These are phyloP conservation scores for Erythrolamprus reginae DNA, from an alignment of 2,113 vertebrate species.

Conservation along the genomic window DNA sequence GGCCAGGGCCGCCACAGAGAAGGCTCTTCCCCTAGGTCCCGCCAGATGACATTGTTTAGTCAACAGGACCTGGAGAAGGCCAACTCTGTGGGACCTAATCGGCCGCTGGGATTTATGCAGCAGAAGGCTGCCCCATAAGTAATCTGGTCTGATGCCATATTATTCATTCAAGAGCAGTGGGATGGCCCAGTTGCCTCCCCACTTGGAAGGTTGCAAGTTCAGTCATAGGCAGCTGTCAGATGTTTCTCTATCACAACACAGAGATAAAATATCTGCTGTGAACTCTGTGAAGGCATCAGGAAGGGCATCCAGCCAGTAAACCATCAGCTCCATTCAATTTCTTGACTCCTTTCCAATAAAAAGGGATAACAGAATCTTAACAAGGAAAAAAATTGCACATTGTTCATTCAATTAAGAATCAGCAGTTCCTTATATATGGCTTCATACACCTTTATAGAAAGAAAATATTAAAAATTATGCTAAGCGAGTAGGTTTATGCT, in stretches of 20 bases:
- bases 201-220: not conserved
- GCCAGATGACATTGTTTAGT: too few species aligned
- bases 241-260: not conserved
- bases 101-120: too few species aligned
- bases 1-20: too few species aligned
- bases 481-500: not conserved
- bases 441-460: not conserved
- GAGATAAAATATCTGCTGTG: not conserved
- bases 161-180: not conserved
- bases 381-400: not conserved
- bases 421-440: not conserved
- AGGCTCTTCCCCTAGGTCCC: too few species aligned
- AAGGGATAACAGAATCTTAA: not conserved
- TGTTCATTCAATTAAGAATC: not conserved
- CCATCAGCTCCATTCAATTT: not conserved
- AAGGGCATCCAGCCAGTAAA: not conserved
- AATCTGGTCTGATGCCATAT: too few species aligned
- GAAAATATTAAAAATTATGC: not conserved
- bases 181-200: not conserved
- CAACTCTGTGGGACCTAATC: too few species aligned
- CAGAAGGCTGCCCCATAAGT: too few species aligned
- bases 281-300: not conserved
- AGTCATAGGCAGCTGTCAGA: not conserved
- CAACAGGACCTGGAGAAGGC: too few species aligned
- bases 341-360: not conserved